A percentile compares a stretch with the other conserved stretches of the same genome.
These are phyloP conservation scores for Larimichthys crocea DNA, from an alignment of 2,113 vertebrate genomes.

Conservation along the genomic window DNA sequence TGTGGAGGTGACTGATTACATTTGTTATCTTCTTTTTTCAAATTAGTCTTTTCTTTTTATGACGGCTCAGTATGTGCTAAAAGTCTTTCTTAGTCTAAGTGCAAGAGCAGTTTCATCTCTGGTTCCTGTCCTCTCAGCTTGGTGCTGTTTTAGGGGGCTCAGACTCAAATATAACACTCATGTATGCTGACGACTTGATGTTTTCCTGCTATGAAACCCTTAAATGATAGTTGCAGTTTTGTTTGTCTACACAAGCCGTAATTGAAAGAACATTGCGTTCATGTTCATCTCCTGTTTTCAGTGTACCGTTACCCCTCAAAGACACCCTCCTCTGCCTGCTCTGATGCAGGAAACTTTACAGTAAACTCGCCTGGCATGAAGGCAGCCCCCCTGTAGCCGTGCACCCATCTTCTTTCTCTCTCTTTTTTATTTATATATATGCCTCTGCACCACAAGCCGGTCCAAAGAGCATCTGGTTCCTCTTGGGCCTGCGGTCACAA, in stretches of 20 bases:
- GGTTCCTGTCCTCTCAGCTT: not conserved
- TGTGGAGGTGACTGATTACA: not conserved
- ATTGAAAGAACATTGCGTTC: not conserved
- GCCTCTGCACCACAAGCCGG: conserved; percentile 74
- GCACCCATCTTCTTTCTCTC: conserved; percentile 42
- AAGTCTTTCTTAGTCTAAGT: not conserved
- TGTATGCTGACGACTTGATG: not conserved
- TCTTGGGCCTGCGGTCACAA: conserved; percentile 79
- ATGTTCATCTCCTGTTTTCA: not conserved
- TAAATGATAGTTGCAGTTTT: not conserved
- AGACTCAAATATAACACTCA: not conserved
- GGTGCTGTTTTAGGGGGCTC: not conserved
- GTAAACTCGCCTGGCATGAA: conserved; percentile 56
- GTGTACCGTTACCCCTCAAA: not conserved
- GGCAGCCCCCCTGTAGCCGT: conserved; percentile 34
- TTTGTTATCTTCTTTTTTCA: not conserved
- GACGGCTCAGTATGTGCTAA: not conserved
- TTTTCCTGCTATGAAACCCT: conserved; percentile 22
- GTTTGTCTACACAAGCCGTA: not conserved
- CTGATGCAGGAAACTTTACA: conserved; percentile 57
- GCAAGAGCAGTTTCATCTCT: not conserved
- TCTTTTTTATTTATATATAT: conserved; percentile 51
- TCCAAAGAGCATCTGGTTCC: conserved; percentile 80
- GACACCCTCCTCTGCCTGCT: conserved; percentile 24
- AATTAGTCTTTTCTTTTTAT: not conserved